Evolutionary conservation across 2,888 invertebrate genomes (phyloP).

Genomic region (Andricus quercusramuli): DNA sequence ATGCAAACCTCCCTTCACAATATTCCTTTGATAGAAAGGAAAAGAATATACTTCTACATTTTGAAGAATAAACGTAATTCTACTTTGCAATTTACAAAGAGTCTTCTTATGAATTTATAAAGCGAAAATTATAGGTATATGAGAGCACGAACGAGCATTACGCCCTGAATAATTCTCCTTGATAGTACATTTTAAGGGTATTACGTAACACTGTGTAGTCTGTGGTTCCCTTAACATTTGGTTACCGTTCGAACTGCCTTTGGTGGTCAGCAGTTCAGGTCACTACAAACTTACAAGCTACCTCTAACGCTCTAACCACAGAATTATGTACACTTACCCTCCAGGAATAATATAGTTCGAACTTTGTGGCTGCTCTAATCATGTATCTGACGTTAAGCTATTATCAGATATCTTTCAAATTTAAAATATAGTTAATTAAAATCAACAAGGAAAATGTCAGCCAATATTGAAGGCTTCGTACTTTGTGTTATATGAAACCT

Average conservation of each 20-base stretch:
- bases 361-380: not conserved
- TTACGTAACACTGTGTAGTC: constrained; percentile 5
- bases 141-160: not conserved
- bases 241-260: constrained; percentile 30
- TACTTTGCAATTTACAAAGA: not conserved
- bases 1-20: not conserved
- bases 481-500: not conserved
- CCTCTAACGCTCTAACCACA: constrained; percentile 22
- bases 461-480: not conserved
- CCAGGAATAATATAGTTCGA: constrained; percentile 30
- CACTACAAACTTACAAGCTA: constrained; percentile 35
- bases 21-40: not conserved
- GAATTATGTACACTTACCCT: constrained; percentile 37
- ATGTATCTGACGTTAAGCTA: not conserved
- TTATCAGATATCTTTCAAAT: not conserved
- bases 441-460: not conserved
- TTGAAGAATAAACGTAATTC: not conserved
- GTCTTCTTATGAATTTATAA: not conserved
- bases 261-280: constrained; percentile 33
- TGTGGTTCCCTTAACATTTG: constrained; percentile 35
- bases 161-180: constrained; percentile 26
- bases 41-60: not conserved
- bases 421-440: not conserved
- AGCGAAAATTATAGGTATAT: not conserved
- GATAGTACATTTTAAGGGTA: constrained; percentile 9